phyloP scores from a whole-genome alignment of 2,888 invertebrate species.

The Ceriagrion tenellum region DNA sequence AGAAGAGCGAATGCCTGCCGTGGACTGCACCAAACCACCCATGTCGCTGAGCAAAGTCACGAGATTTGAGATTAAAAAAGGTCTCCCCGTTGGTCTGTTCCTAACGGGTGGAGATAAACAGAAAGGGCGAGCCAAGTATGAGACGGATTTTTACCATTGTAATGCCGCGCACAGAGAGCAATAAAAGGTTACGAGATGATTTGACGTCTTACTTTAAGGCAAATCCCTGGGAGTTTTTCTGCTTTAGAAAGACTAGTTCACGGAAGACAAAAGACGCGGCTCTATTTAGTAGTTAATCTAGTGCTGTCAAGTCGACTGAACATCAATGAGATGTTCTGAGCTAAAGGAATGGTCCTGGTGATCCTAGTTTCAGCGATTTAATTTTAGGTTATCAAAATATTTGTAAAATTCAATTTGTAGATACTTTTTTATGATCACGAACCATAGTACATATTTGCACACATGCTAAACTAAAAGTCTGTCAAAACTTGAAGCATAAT shows the following conservation, averaged over 20 bases:
- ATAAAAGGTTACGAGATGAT: constrained; percentile 48
- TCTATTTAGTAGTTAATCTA: not conserved
- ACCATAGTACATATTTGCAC: too few relatives aligned
- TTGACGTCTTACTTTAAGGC: not conserved
- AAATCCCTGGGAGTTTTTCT: not conserved
- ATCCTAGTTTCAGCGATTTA: too few relatives aligned
- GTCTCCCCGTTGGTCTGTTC: too few relatives aligned
- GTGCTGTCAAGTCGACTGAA: not conserved
- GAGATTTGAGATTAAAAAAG: not conserved
- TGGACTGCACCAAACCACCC: not conserved
- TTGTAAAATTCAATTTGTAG: too few relatives aligned
- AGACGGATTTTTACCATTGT: constrained; percentile 42
- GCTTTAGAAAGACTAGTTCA: not conserved
- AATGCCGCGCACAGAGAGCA: constrained; percentile 13
- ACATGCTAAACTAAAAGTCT: too few relatives aligned
- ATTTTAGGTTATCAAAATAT: too few relatives aligned
- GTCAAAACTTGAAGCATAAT: too few relatives aligned
- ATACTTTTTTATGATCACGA: too few relatives aligned
- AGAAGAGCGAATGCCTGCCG: not conserved
- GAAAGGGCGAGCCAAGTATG: not conserved
- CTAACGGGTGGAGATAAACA: not conserved
- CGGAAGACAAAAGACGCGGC: not conserved
- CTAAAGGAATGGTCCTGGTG: not conserved
- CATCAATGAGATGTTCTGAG: not conserved
- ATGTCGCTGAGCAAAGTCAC: not conserved